Conservation (phyloP, 2,113 vertebrate species). For the Podarcis muralis region DNA sequence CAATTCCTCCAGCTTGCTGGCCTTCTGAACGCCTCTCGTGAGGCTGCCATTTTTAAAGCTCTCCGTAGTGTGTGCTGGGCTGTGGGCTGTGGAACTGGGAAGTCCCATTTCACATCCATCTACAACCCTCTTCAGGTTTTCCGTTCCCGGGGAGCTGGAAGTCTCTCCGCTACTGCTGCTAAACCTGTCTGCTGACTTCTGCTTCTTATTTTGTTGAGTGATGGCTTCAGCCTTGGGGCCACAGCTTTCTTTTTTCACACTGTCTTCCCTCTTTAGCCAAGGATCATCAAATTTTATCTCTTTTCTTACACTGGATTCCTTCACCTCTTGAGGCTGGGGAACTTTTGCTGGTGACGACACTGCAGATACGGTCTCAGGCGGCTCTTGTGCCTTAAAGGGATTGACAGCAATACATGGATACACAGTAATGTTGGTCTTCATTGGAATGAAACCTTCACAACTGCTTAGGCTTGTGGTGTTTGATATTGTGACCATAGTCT, state of each 20-base stretch:
- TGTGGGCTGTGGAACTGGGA: conserved; percentile 66
- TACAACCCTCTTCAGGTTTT: conserved; percentile 82
- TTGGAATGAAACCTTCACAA: conserved; percentile 81
- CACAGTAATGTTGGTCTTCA: conserved; percentile 84
- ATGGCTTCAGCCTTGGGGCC: conserved; percentile 64
- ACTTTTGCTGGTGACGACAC: conserved; percentile 56
- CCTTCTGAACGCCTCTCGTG: conserved; percentile 80
- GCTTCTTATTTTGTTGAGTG: conserved; percentile 73
- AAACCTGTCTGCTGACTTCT: conserved; percentile 63
- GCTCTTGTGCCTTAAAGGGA: conserved; percentile 79
- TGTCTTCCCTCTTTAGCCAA: conserved; percentile 90
- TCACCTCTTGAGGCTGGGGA: conserved; percentile 63
- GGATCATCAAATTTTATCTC: conserved; percentile 91
- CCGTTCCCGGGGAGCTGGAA: conserved; percentile 76
- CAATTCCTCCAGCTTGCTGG: conserved; percentile 79
- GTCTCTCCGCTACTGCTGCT: conserved; percentile 80
- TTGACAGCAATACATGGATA: conserved; percentile 87
- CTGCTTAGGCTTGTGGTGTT: conserved; percentile 75
- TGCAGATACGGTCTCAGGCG: conserved; percentile 47
- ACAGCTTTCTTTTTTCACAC: conserved; percentile 59
- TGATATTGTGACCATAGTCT: conserved; percentile 83
- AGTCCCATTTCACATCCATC: conserved; percentile 89
- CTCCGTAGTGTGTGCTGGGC: conserved; percentile 74
- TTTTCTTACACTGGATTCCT: conserved; percentile 68
- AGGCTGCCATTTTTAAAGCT: conserved; percentile 84